Base-by-base conservation (phyloP, 1,140 invertebrate genomes). In the Drosophila malerkotliana region DNA sequence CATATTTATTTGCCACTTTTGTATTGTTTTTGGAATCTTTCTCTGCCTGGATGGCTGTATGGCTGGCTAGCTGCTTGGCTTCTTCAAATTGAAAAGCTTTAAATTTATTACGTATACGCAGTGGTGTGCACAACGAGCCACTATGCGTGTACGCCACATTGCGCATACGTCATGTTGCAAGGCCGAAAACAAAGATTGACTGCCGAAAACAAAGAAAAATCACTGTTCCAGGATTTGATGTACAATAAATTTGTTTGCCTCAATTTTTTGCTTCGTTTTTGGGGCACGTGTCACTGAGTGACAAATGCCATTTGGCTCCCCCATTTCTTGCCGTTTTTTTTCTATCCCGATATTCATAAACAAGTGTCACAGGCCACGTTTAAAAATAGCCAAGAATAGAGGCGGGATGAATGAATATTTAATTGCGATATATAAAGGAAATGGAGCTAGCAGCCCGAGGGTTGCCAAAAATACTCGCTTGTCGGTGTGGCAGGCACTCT, bases 391-490 rank as follows among this genome's bases (percentile, higher is more conserved):
- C 60, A 69, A 60, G 66, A 52, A 54, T 66, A 72, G 59, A 48
- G 72, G 37, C 47, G 78, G 76, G 78, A 74, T 81, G 77, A 61
- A 84, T 84, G 77, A 81, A 84, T 84, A 84, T 84, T 84, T 85
- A 84, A 87, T 81, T 81, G 76, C 72, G 57, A 87, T 73, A 77
- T 72, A 69, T 73, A 69, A 73, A 61, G 69, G 44, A 37, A 61
- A 44, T 48, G 48, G 41, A 47, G 34, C 21, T 34, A n/a, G 10
- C 41, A 48, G 28, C 18, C 32, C 10, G 24, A 15, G 39, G n/a
- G 24, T 1, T 26, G 58, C 47, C 32, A 51, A 56, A 72, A 72
- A 51, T 55, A 61, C 9, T 8, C 44, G 1, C 9, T 28, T 28
- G 26, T 28, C 26, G 26, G 26, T 5, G 26, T 21, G 6, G 24